Conservation (phyloP, 2,113 vertebrate genomes). For the Hippocampus comes region DNA sequence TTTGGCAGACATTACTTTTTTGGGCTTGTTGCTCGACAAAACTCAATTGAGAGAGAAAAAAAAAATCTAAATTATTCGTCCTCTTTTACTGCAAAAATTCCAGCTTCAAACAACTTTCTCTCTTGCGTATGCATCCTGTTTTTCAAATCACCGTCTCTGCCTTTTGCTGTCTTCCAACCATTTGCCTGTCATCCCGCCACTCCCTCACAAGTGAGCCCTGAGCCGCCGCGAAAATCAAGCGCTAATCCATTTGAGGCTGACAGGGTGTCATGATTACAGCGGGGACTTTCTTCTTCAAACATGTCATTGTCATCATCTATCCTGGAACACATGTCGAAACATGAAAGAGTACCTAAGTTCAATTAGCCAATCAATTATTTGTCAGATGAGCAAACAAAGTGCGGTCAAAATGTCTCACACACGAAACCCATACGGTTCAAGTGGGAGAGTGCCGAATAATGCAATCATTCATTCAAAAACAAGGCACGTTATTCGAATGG, state of each 20-base stretch:
- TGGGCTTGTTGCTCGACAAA: conserved; percentile 25
- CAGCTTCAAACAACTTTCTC: conserved; percentile 60
- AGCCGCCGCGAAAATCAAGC: conserved; percentile 57
- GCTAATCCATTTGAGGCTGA: conserved; percentile 72
- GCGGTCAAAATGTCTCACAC: conserved; percentile 44
- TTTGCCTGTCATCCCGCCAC: conserved; percentile 39
- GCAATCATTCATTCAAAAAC: conserved; percentile 15
- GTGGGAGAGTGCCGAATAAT: conserved; percentile 15
- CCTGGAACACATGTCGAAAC: conserved; percentile 64
- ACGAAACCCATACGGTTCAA: conserved; percentile 36
- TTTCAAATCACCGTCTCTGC: conserved; percentile 50
- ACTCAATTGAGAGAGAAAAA: conserved; percentile 23
- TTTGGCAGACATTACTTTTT: conserved; percentile 9
- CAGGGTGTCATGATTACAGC: conserved; percentile 67
- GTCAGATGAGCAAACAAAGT: conserved; percentile 53
- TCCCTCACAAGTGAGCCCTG: conserved; percentile 57
- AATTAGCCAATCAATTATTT: conserved; percentile 69
- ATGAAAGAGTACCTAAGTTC: conserved; percentile 68
- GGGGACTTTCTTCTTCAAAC: conserved; percentile 73
- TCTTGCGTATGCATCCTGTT: conserved; percentile 52
- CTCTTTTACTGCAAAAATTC: conserved; percentile 44
- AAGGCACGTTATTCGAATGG: background rate
- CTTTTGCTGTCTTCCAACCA: conserved; percentile 49
- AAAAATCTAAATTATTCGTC: conserved; percentile 34
- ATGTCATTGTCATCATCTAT: conserved; percentile 52